phyloP scores from a whole-genome alignment of 2,113 vertebrate genomes.

The Pteropus alecto region DNA sequence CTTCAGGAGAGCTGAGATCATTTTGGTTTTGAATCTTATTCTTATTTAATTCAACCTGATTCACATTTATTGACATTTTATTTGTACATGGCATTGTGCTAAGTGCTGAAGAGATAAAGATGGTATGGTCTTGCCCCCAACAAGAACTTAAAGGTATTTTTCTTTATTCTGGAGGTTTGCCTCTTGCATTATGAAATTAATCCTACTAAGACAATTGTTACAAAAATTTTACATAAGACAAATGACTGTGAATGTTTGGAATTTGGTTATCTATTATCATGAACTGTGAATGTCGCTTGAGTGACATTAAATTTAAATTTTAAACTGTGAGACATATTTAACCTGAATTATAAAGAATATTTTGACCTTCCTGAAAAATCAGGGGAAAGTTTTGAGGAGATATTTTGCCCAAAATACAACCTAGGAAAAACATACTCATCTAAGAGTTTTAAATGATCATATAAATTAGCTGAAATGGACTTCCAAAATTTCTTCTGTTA shows the following conservation, averaged over 20 bases:
- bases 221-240: background rate
- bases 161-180: background rate
- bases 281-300: background rate
- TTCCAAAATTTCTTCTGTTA: background rate
- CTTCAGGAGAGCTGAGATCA: background rate
- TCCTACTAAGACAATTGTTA: background rate
- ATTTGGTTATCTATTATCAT: background rate
- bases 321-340: constrained; percentile 2
- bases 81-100: background rate
- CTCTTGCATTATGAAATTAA: constrained; percentile 8
- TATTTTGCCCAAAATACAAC: background rate
- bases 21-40: background rate
- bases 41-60: background rate
- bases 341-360: background rate
- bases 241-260: background rate
- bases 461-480: background rate
- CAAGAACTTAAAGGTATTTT: background rate
- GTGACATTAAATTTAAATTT: background rate
- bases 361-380: constrained; percentile 24
- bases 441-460: background rate
- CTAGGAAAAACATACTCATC: background rate
- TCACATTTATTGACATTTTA: background rate
- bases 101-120: background rate
- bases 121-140: background rate
- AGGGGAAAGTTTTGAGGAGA: background rate